Conservation (phyloP, 2,888 invertebrate species). For the Caradrina kadenii region DNA sequence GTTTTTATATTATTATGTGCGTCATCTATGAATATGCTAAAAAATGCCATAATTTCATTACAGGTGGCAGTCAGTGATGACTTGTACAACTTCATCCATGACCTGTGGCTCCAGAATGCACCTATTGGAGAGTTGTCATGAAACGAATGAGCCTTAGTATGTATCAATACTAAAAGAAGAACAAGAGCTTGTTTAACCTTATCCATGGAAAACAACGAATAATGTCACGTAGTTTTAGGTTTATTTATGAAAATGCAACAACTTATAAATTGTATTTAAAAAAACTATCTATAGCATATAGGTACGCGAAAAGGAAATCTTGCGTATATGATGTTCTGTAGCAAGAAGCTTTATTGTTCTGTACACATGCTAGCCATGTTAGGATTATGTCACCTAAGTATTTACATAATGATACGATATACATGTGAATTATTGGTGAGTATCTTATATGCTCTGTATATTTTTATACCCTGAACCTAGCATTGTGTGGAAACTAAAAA, state of each 20-base stretch:
- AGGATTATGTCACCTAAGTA: background rate
- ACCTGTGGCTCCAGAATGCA: constrained; percentile 98
- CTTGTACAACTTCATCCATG: constrained; percentile 98
- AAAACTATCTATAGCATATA: constrained; percentile 10
- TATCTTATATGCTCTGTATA: background rate
- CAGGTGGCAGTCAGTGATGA: constrained; percentile 97
- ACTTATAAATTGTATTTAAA: constrained; percentile 26
- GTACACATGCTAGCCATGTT: background rate
- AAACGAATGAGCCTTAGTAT: constrained; percentile 71
- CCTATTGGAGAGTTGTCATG: constrained; percentile 99
- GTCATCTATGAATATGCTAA: constrained; percentile 20
- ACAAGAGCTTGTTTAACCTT: constrained; percentile 40
- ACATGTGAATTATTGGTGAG: background rate
- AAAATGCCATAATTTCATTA: constrained; percentile 52
- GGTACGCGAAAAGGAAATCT: constrained; percentile 28
- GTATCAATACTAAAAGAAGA: constrained; percentile 34
- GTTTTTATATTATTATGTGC: no score
- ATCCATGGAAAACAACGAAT: constrained; percentile 42
- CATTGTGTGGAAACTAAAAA: constrained; percentile 8
- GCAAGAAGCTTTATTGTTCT: background rate
- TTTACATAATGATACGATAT: background rate
- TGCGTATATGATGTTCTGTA: constrained; percentile 7
- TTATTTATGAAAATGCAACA: constrained; percentile 40
- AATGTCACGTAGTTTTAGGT: constrained; percentile 24
- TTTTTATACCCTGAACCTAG: constrained; percentile 28